A percentile compares a stretch with the other conserved stretches of the same genome.
Evolutionary conservation across 2,888 invertebrate genomes (phyloP).

Genomic region (Dendrolimus pini): DNA sequence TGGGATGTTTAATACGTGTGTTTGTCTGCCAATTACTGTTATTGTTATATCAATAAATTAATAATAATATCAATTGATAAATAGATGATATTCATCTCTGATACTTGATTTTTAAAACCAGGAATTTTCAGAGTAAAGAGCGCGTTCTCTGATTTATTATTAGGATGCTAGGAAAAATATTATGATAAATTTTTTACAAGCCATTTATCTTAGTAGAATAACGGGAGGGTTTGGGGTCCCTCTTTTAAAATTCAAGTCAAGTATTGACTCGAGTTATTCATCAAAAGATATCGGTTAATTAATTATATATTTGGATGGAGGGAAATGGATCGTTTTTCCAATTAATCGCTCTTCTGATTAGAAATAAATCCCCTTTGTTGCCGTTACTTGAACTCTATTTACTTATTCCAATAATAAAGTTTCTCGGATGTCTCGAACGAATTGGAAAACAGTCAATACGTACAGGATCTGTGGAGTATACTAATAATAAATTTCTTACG

Average conservation of each 20-base stretch:
- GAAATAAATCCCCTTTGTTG: not conserved
- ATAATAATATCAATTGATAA: no score
- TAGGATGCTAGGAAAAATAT: slow-evolving; percentile 5
- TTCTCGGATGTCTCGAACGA: not conserved
- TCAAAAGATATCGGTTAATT: not conserved
- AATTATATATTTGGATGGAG: not conserved
- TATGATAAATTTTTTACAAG: slow-evolving; percentile 1
- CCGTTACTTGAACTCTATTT: not conserved
- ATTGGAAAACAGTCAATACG: no score
- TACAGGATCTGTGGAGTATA: no score
- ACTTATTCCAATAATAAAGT: not conserved
- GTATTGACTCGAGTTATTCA: not conserved
- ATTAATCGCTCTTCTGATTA: not conserved
- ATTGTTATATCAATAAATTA: no score
- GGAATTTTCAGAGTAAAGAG: no score
- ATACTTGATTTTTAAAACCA: no score
- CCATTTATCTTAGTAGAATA: slow-evolving; percentile 5
- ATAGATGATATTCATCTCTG: no score
- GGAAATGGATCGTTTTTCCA: not conserved
- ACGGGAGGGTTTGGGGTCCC: slow-evolving; percentile 9
- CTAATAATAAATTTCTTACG: no score
- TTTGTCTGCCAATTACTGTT: no score
- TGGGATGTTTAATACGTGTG: no score
- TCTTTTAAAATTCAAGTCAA: not conserved
- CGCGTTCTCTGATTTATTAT: slow-evolving; percentile 11